phyloP scores from a whole-genome alignment of 37 sponge, comb jelly and placozoan genomes.

The Mnemiopsis leidyi region DNA sequence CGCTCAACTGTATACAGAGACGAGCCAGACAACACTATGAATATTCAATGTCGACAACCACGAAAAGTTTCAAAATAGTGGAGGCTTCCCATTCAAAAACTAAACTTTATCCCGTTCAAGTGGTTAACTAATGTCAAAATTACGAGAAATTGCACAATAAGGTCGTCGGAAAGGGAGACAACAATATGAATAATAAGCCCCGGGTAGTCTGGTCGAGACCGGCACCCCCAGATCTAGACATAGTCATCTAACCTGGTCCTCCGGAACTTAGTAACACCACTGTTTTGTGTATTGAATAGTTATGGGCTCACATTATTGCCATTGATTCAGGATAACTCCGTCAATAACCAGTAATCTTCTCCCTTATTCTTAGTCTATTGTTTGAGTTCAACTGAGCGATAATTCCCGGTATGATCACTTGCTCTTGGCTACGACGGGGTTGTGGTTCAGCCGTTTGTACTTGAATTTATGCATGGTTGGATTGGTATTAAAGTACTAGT shows the following conservation, averaged over 20 bases:
- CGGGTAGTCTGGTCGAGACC: neutral
- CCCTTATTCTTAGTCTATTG: neutral
- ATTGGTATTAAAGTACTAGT: too few relatives aligned
- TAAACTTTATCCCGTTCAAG: neutral
- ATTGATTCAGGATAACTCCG: neutral
- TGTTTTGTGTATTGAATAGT: neutral
- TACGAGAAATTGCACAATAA: neutral
- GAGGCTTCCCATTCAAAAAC: neutral
- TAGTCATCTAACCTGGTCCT: neutral
- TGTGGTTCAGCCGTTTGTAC: too few relatives aligned
- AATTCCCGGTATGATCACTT: neutral
- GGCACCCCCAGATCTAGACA: neutral
- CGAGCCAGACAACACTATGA: neutral
- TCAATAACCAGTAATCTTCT: neutral
- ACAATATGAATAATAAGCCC: neutral
- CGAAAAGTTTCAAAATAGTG: neutral
- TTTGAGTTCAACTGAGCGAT: neutral
- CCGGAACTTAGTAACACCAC: neutral
- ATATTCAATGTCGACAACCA: neutral
- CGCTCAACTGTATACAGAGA: neutral
- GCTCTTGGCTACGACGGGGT: neutral
- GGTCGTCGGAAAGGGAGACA: neutral
- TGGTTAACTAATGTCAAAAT: neutral
- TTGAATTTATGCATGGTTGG: neutral
- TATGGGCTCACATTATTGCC: neutral